Base-by-base conservation (phyloP, 2,113 vertebrate genomes). In the Cavia aperea region DNA sequence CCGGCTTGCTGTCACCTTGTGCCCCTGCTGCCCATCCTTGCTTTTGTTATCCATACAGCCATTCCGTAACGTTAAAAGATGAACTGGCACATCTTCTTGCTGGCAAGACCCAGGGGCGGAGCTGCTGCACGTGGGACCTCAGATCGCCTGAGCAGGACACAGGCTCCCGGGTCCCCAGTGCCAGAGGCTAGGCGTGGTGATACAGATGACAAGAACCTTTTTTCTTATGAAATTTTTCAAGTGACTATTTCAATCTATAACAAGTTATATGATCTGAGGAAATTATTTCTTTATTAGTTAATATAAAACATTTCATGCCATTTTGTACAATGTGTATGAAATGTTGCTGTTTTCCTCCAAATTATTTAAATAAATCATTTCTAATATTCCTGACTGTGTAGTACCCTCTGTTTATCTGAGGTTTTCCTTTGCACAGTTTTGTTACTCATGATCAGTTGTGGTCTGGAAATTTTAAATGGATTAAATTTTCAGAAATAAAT, bases 121-220 rank as follows among this genome's bases (percentile, higher is more conserved):
- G 11, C 23, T 7, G 15, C 12, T 13, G 23, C 18, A n/a, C 5
- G 4, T 3, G 15, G 4, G 5, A 6, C 0, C 56, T 9, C 4
- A 70, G 54, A 58, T 18, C 3, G 14, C 10, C 33, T 7, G 9
- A 63, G 4, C 5, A 23, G 39, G 19, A 26, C 36, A 24, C 60
- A 13, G 23, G 4, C 8, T 49, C 36, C 3, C 24, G 5, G 16
- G 2, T 9, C 19, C 49, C 2, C 9, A 4, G 33, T 3, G 31
- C 24, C 31, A 12, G 54, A 39, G 5, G 36, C 43, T 16, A 23
- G 12, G 36, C 14, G 56, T 19, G 18, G 16, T 46, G 14, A 3
- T 4, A 4, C 5, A 16, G 66, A 5, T 24, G 10, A 13, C 4
- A 9, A 19, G 58, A 13, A 2, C 11, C 10, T 83, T 49, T 24